A percentile compares a stretch with the other conserved stretches of the same genome.
Evolutionary conservation across 2,888 invertebrate genomes (phyloP).

Genomic region (Deladenus siricidicola): DNA sequence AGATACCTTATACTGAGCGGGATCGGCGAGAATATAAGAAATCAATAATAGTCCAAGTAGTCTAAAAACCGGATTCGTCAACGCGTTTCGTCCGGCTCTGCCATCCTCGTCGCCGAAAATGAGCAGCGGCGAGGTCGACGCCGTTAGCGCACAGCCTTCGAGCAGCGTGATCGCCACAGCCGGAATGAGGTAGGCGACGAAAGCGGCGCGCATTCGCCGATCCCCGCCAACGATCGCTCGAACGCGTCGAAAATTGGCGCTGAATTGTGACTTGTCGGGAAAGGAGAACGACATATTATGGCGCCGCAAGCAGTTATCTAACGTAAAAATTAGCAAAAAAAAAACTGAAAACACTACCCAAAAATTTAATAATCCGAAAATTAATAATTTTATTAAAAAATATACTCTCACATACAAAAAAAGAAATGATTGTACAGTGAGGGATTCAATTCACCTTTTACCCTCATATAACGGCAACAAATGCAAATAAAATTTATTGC

Average conservation of each 20-base stretch:
- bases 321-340: background rate
- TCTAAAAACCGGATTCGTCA: background rate
- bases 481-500: no score
- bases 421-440: no score
- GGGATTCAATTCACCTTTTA: no score
- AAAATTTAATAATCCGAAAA: background rate
- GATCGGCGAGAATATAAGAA: background rate
- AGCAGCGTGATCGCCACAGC: background rate
- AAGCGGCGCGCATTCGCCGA: conserved; percentile 11
- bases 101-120: no score
- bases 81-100: no score
- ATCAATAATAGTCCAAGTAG: background rate
- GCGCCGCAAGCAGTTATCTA: background rate
- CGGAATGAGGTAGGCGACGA: conserved; percentile 15
- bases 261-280: background rate
- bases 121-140: background rate
- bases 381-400: no score
- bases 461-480: no score
- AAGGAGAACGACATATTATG: no score
- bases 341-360: background rate
- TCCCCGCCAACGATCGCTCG: conserved; percentile 4
- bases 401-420: no score
- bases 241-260: background rate
- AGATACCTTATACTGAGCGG: background rate
- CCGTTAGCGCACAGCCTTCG: background rate